These are phyloP conservation scores for Stenodema calcarata DNA, from an alignment of 2,888 invertebrate species.

Conservation along the genomic window DNA sequence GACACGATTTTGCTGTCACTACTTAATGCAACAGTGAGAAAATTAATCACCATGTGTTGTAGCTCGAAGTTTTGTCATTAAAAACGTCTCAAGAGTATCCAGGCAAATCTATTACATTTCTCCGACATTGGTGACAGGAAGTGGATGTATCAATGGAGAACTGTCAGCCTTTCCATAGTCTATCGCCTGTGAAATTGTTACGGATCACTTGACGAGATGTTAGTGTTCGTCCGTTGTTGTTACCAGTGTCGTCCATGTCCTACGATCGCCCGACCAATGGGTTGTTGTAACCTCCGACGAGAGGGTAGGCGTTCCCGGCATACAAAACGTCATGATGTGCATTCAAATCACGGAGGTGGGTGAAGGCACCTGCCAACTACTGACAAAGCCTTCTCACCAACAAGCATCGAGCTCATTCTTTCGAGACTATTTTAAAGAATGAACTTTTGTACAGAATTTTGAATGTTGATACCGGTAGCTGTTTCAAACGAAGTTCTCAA, in stretches of 20 bases:
- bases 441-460: neutral
- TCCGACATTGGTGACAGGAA: no score
- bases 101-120: no score
- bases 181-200: no score
- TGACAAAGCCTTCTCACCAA: neutral
- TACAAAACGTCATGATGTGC: neutral
- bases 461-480: no score
- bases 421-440: neutral
- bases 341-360: conserved; percentile 5
- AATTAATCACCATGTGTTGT: no score
- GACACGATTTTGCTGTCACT: no score
- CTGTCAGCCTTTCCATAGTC: no score
- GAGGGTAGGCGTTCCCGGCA: neutral
- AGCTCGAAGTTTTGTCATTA: no score
- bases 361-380: conserved; percentile 19
- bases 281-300: neutral
- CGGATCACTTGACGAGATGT: neutral
- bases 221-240: neutral
- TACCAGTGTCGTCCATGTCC: neutral
- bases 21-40: no score
- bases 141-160: no score
- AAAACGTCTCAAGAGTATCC: no score
- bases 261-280: neutral
- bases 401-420: neutral
- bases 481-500: no score